Conservation (phyloP, 2,888 invertebrate species). For the Tetanocera ferruginea region DNA sequence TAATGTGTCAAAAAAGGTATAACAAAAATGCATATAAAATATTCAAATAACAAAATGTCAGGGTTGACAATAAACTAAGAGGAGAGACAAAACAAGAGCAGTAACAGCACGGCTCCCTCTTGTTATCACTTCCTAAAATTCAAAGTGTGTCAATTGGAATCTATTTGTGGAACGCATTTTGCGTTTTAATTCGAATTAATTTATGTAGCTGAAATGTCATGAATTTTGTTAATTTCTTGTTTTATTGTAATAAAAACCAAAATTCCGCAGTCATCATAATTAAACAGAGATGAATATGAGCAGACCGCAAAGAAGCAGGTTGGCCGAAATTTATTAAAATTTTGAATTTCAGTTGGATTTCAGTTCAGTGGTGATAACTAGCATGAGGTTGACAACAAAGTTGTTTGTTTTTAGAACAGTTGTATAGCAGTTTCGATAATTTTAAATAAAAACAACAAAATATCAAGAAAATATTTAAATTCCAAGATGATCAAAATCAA, state of each 20-base stretch:
- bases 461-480: too few relatives aligned
- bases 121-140: conserved; percentile 5
- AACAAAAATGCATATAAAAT: conserved; percentile 21
- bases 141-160: conserved; percentile 23
- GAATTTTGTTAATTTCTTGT: neutral
- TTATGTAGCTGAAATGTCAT: neutral
- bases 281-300: neutral
- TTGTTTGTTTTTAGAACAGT: too few relatives aligned
- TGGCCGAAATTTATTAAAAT: too few relatives aligned
- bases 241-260: too few relatives aligned
- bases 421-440: too few relatives aligned
- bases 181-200: neutral
- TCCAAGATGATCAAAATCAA: too few relatives aligned
- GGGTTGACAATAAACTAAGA: conserved; percentile 51
- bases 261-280: neutral
- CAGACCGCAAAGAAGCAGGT: neutral
- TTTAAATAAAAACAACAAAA: too few relatives aligned
- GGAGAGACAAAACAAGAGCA: neutral
- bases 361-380: too few relatives aligned
- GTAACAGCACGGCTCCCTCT: neutral
- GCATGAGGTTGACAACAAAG: too few relatives aligned
- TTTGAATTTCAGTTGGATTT: too few relatives aligned
- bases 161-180: conserved; percentile 15
- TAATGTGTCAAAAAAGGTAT: conserved; percentile 25
- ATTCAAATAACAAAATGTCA: conserved; percentile 58